Conservation (phyloP, 2,113 vertebrate genomes). For the Prolemur simus region DNA sequence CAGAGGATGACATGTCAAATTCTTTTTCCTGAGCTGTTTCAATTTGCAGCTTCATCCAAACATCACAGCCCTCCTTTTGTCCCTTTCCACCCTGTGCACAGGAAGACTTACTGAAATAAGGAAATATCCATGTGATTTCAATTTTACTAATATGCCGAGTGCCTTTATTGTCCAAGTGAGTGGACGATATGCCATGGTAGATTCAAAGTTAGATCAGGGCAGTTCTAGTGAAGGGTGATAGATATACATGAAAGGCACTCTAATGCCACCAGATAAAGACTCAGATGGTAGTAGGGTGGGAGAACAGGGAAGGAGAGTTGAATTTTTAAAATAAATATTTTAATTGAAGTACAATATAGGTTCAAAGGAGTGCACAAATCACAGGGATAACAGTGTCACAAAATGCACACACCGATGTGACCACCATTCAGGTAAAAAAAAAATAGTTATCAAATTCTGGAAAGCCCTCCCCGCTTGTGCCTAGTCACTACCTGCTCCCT, state of each 20-base stretch:
- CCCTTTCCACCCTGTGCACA: background rate
- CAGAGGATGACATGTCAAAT: background rate
- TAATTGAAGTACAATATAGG: background rate
- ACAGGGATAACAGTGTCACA: background rate
- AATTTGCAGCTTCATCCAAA: background rate
- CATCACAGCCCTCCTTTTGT: background rate
- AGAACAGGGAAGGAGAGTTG: background rate
- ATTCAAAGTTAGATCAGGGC: background rate
- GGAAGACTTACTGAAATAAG: background rate
- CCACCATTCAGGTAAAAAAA: background rate
- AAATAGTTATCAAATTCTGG: background rate
- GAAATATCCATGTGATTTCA: background rate
- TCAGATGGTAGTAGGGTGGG: background rate
- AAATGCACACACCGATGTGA: background rate
- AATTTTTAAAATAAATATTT: background rate
- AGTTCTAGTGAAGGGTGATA: background rate
- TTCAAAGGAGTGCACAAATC: background rate
- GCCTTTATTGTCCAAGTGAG: background rate
- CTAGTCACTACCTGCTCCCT: rapidly evolving
- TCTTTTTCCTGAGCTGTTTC: background rate
- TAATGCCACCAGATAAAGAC: background rate
- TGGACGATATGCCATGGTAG: background rate
- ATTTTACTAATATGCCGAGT: background rate
- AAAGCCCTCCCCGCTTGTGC: background rate
- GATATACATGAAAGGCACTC: background rate